Evolutionary conservation across 2,797 vertebrate species (phyloP).

Genomic region (Pangasius macronema): DNA sequence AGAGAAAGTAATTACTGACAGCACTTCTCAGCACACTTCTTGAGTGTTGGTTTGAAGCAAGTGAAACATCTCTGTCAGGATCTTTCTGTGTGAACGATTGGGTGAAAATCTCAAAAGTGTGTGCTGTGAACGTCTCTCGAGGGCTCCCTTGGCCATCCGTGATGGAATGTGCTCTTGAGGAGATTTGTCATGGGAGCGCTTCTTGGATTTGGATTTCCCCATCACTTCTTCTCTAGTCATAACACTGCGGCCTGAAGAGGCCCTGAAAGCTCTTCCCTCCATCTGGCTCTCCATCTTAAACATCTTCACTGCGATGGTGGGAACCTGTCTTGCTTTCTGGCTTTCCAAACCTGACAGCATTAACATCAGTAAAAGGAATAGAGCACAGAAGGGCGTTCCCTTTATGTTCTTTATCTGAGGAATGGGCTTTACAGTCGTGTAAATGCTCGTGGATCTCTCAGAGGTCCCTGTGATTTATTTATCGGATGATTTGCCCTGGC

Average conservation of each 20-base stretch:
- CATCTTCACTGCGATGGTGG: conserved; percentile 23
- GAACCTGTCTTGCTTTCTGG: not conserved
- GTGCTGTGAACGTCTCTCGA: not conserved
- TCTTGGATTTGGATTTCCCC: conserved; percentile 33
- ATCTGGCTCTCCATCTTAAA: conserved; percentile 37
- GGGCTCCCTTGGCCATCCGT: conserved; percentile 24
- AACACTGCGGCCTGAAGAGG: conserved; percentile 62
- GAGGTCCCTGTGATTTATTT: conserved; percentile 49
- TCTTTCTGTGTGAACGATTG: not conserved
- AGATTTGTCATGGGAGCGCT: conserved; percentile 39
- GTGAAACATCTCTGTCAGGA: conserved; percentile 13
- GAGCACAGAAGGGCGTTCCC: not conserved
- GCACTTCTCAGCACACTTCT: not conserved
- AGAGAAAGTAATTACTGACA: not conserved
- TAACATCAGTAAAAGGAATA: not conserved
- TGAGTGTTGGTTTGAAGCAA: not conserved
- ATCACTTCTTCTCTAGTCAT: conserved; percentile 61
- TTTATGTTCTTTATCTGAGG: conserved; percentile 1
- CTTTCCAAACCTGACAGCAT: not conserved
- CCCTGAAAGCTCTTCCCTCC: conserved; percentile 63
- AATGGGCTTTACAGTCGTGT: conserved; percentile 7
- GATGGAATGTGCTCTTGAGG: conserved; percentile 48
- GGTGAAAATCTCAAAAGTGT: not conserved
- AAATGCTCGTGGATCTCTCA: conserved; percentile 6
- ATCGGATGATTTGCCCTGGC: conserved; percentile 62